phyloP scores from a whole-genome alignment of 2,888 invertebrate species.

The Gerris lacustris region DNA sequence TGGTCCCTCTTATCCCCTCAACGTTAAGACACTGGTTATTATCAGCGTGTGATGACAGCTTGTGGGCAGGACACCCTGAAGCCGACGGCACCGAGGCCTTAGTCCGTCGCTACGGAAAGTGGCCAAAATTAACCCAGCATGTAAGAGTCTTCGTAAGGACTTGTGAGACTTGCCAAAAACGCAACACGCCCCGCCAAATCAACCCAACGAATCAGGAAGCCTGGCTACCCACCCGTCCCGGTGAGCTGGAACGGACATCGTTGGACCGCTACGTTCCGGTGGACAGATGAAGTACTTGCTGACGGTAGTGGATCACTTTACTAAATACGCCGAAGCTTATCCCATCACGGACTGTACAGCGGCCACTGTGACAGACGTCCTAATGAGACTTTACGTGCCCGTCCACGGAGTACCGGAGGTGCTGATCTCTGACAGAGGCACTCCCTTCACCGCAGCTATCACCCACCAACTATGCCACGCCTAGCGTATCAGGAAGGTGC shows the following conservation, averaged over 20 bases:
- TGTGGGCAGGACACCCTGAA: slow-evolving; percentile 30
- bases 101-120: slow-evolving; percentile 30
- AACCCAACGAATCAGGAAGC: slow-evolving; percentile 33
- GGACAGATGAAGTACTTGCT: slow-evolving; percentile 33
- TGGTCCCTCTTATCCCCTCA: not conserved
- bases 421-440: slow-evolving; percentile 36
- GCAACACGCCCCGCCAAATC: slow-evolving; percentile 30
- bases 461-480: not conserved
- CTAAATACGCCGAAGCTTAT: slow-evolving; percentile 28
- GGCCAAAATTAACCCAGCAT: slow-evolving; percentile 33
- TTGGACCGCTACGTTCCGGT: slow-evolving; percentile 33
- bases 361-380: slow-evolving; percentile 32
- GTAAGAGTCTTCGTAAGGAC: slow-evolving; percentile 32
- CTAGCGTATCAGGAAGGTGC: slow-evolving; percentile 9
- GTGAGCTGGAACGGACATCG: slow-evolving; percentile 33
- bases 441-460: slow-evolving; percentile 31
- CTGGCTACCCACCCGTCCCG: slow-evolving; percentile 28
- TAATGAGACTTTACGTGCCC: too few relatives aligned
- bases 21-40: not conserved
- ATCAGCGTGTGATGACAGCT: slow-evolving; percentile 25
- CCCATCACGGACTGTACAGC: too few relatives aligned
- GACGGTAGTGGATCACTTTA: too few relatives aligned
- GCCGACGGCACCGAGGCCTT: slow-evolving; percentile 29
- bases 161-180: slow-evolving; percentile 33
- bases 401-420: slow-evolving; percentile 35